Evolutionary conservation across 2,797 vertebrate species (phyloP).

Genomic region (Morelia viridis): DNA sequence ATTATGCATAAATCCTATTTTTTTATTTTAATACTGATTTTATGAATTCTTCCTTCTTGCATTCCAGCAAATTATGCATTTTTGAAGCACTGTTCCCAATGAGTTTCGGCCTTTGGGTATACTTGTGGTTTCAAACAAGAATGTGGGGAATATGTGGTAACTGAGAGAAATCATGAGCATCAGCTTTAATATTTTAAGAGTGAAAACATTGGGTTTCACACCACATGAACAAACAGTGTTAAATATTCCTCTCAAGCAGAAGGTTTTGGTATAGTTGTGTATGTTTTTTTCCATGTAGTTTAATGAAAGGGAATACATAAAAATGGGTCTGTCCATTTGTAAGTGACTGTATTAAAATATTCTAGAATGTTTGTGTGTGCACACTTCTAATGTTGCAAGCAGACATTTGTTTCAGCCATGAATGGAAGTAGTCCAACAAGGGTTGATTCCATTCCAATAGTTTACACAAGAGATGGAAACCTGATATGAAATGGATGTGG

Average conservation of each 20-base stretch:
- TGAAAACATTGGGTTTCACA: background rate
- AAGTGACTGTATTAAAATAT: background rate
- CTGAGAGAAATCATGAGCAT: background rate
- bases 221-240: background rate
- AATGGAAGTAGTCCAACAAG: background rate
- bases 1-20: slow-evolving; percentile 5
- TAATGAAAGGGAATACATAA: background rate
- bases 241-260: background rate
- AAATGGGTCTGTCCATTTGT: background rate
- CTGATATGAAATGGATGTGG: background rate
- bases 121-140: background rate
- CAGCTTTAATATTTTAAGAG: background rate
- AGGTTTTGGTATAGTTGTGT: background rate
- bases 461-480: background rate
- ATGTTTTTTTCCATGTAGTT: background rate
- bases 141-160: background rate
- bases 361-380: background rate
- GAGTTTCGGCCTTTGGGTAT: background rate
- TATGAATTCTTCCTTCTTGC: background rate
- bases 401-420: background rate
- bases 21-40: slow-evolving; percentile 8
- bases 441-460: background rate
- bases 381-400: background rate
- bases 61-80: background rate
- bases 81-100: background rate